These are phyloP conservation scores for Diaphora mendica DNA, from an alignment of 2,888 invertebrate genomes.

Conservation along the genomic window DNA sequence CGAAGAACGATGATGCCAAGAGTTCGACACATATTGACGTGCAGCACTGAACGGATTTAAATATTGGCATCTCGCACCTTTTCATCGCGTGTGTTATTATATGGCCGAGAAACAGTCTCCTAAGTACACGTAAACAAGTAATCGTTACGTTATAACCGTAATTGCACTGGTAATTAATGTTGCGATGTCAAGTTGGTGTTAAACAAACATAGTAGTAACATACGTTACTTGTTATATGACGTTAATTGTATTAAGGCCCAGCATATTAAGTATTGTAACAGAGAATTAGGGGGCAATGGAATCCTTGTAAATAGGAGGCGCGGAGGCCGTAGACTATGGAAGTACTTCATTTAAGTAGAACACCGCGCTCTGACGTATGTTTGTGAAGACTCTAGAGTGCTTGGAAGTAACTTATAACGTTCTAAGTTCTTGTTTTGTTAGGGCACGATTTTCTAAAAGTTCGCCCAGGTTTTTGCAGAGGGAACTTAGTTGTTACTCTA, in stretches of 20 bases:
- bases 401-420: background rate
- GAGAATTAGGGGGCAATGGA: background rate
- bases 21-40: slow-evolving; percentile 59
- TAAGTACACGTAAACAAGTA: slow-evolving; percentile 28
- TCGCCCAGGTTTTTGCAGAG: background rate
- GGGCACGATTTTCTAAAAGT: background rate
- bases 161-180: slow-evolving; percentile 20
- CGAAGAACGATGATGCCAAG: slow-evolving; percentile 55
- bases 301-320: background rate
- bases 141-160: slow-evolving; percentile 22
- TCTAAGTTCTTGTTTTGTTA: background rate
- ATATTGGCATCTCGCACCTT: slow-evolving; percentile 53
- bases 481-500: background rate
- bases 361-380: background rate
- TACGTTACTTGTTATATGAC: slow-evolving; percentile 8
- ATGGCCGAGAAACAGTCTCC: slow-evolving; percentile 26
- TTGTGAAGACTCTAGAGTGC: background rate
- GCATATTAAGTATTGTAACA: background rate
- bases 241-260: background rate
- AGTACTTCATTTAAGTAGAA: background rate
- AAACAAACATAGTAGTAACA: slow-evolving; percentile 13
- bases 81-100: slow-evolving; percentile 24
- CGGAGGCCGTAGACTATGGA: background rate
- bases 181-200: slow-evolving; percentile 15
- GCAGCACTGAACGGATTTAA: slow-evolving; percentile 51